A percentile compares a stretch with the other conserved stretches of the same genome.
Evolutionary conservation across 2,888 invertebrate genomes (phyloP).

Genomic region (Therioaphis trifolii): DNA sequence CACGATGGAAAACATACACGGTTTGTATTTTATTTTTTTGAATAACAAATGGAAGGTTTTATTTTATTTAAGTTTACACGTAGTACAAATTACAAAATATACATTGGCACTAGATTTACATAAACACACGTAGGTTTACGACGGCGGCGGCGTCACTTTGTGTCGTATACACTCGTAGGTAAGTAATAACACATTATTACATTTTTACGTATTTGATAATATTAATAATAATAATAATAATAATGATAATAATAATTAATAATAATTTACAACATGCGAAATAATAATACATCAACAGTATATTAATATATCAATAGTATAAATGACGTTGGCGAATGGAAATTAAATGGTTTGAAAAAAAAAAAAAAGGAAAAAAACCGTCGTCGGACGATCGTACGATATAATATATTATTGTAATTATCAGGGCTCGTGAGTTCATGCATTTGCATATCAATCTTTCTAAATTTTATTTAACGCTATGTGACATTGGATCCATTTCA

Average conservation of each 20-base stretch:
- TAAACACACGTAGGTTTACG: not conserved
- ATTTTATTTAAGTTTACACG: slow-evolving; percentile 25
- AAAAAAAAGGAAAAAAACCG: too few relatives aligned
- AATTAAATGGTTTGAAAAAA: too few relatives aligned
- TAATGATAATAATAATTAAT: not conserved
- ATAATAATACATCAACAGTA: too few relatives aligned
- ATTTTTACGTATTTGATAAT: not conserved
- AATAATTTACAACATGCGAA: too few relatives aligned
- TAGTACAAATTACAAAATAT: slow-evolving; percentile 44
- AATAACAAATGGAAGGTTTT: slow-evolving; percentile 55
- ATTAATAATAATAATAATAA: not conserved
- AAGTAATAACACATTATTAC: not conserved
- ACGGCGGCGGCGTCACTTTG: not conserved
- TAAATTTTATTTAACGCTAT: too few relatives aligned
- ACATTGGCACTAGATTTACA: slow-evolving; percentile 56
- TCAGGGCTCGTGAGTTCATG: too few relatives aligned
- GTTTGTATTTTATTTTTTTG: not conserved
- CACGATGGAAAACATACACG: not conserved
- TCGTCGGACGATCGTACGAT: too few relatives aligned
- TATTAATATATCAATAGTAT: too few relatives aligned
- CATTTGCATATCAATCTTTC: too few relatives aligned
- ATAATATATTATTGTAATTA: too few relatives aligned
- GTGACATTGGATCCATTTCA: too few relatives aligned
- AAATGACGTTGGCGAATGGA: too few relatives aligned
- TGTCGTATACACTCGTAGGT: not conserved